Evolutionary conservation across 2,113 vertebrate species (phyloP).

Genomic region (Chaenogobius annularis): DNA sequence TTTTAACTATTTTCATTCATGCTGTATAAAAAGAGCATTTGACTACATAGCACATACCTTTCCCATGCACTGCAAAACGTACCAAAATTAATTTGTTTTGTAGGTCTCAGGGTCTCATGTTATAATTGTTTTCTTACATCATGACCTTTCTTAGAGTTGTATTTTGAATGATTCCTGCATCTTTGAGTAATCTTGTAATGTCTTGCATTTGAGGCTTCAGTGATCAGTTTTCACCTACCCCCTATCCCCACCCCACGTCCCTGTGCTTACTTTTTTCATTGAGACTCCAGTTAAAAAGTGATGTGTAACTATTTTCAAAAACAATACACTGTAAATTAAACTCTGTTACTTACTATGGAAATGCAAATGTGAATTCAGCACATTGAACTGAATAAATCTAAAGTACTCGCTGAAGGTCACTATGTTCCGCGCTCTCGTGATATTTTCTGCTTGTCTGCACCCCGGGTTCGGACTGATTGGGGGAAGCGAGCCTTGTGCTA

Average conservation of each 20-base stretch:
- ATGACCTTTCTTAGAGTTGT: neutral
- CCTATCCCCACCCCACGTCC: neutral
- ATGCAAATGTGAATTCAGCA: neutral
- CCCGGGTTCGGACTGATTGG: too few relatives aligned
- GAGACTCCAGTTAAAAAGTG: too few relatives aligned
- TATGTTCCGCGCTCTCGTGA: too few relatives aligned
- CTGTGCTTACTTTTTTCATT: too few relatives aligned
- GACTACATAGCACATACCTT: neutral
- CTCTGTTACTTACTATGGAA: too few relatives aligned
- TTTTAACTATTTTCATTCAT: constrained; percentile 51
- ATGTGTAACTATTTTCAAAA: too few relatives aligned
- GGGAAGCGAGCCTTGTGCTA: too few relatives aligned
- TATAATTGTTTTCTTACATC: neutral
- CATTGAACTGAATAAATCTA: neutral
- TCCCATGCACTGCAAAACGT: neutral
- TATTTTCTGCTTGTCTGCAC: too few relatives aligned
- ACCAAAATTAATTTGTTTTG: too few relatives aligned
- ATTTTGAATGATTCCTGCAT: neutral
- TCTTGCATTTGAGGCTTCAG: neutral
- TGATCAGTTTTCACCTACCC: too few relatives aligned
- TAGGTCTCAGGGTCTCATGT: too few relatives aligned
- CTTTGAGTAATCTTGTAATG: neutral
- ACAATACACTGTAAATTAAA: too few relatives aligned
- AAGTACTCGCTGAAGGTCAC: neutral
- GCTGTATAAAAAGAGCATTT: constrained; percentile 16